Base-by-base conservation (phyloP, 2,888 invertebrate genomes). In the Chaetogeoica ovagalla region DNA sequence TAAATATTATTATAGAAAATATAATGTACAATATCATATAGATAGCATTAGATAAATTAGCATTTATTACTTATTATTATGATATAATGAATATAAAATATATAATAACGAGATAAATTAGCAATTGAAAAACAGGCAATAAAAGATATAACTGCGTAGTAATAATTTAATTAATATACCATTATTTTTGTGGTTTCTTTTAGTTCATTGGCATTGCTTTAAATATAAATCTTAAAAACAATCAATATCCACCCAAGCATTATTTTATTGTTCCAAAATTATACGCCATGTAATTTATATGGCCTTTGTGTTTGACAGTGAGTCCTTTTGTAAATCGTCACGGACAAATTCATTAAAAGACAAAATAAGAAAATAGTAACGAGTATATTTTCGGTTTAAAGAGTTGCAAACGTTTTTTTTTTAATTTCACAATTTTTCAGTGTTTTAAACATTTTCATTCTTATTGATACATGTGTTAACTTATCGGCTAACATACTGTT, bases 91-190 rank as follows among this genome's bases (percentile, higher is more conserved):
- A 48, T 13, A 48, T 48, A 13, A 48, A 48, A 48, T 55, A 30
- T 55, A 19, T n/a, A 37, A 72, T n/a, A 15, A 62, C 23, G 17
- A 72, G 23, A 72, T 60, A 48, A 48, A 48, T 48, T 48, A 15
- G 1, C 11, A 48, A 48, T 11, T 1, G 15, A 73, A 17, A 37
- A 17, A 65, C 15, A 55, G 11, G 21, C 52, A 55, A 65, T 63
- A 74, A 65, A 63, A 55, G 17, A 63, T 9, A 52, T n/a, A n/a
- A 37, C 48, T 73, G 3, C 15, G 11, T 30, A n/a, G 55, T 63
- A 55, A 55, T 63, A 65, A 74, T 65, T 63, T 74, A 74, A 74
- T 63, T 65, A 65, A 74, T 74, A 65, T n/a, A 30, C 30, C 55
- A 37, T 74, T 74, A 74, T 74, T 74, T 74, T 55, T 37, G n/a